A percentile compares a stretch with the other conserved stretches of the same genome.
These are phyloP conservation scores for Alectura lathami DNA, from an alignment of 2,113 vertebrate genomes.

Conservation along the genomic window DNA sequence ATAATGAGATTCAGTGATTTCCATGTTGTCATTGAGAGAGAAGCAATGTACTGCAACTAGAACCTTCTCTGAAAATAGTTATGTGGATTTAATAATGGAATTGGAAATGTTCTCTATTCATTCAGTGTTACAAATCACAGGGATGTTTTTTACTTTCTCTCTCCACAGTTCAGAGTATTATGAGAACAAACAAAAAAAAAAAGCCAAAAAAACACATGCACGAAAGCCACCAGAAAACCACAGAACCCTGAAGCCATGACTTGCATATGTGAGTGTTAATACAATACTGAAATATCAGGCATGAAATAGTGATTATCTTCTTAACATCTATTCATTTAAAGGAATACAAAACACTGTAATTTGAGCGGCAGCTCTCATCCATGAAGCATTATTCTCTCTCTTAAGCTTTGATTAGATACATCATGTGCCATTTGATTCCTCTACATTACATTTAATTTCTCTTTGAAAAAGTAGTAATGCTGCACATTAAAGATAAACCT, in stretches of 20 bases:
- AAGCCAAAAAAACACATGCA: background rate
- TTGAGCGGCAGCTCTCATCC: constrained; percentile 32
- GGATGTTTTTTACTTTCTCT: background rate
- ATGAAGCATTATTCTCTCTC: constrained; percentile 17
- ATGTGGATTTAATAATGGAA: background rate
- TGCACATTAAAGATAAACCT: constrained; percentile 53
- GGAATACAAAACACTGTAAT: constrained; percentile 20
- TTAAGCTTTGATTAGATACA: constrained; percentile 54
- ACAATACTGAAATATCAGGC: background rate
- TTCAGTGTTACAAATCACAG: background rate
- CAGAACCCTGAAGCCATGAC: background rate
- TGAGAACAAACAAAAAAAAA: background rate
- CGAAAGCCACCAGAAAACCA: background rate
- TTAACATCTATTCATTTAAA: constrained; percentile 39
- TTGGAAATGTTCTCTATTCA: background rate
- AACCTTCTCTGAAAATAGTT: background rate
- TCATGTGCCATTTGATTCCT: constrained; percentile 18
- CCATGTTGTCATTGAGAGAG: background rate
- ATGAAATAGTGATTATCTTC: constrained; percentile 21
- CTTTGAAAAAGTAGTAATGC: constrained; percentile 38
- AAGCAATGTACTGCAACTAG: background rate
- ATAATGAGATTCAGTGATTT: background rate
- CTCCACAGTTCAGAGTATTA: background rate
- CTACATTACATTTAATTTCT: constrained; percentile 44
- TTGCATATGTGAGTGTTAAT: background rate